phyloP scores from a whole-genome alignment of 1,140 invertebrate species.

The Aricia agestis region DNA sequence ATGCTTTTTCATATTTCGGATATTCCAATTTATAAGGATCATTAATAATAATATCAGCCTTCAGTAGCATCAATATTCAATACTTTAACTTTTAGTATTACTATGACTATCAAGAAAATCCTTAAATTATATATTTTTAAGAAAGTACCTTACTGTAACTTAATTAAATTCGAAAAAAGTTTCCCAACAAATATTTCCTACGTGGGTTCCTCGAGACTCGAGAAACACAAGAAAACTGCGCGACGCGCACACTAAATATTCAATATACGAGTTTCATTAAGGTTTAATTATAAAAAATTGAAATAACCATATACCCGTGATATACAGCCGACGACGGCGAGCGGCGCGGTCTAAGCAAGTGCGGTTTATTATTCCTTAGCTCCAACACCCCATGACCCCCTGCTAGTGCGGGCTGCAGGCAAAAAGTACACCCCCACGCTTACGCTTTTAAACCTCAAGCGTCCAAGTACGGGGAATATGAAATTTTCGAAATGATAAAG shows the following conservation, averaged over 20 bases:
- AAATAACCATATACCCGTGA: constrained; percentile 28
- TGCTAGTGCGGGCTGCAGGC: constrained; percentile 60
- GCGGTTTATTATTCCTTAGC: constrained; percentile 71
- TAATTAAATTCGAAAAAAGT: background rate
- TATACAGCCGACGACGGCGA: constrained; percentile 39
- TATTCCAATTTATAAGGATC: too few species aligned
- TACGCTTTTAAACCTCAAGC: constrained; percentile 74
- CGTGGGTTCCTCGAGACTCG: background rate
- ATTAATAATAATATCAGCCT: too few species aligned
- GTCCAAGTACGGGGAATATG: constrained; percentile 75
- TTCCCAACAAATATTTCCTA: background rate
- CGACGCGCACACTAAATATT: background rate
- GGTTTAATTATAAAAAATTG: constrained; percentile 10
- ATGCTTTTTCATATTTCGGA: too few species aligned
- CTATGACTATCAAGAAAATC: too few species aligned
- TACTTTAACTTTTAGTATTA: too few species aligned
- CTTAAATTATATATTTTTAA: too few species aligned
- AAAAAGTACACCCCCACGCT: constrained; percentile 63
- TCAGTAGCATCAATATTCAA: too few species aligned
- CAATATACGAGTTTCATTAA: constrained; percentile 1
- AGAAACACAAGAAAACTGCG: background rate
- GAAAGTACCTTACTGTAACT: too few species aligned
- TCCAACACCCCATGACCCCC: constrained; percentile 61
- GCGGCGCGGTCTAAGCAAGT: constrained; percentile 56
- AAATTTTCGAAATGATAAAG: constrained; percentile 76